Evolutionary conservation across 2,888 invertebrate genomes (phyloP).

Genomic region (Caenorhabditis japonica): DNA sequence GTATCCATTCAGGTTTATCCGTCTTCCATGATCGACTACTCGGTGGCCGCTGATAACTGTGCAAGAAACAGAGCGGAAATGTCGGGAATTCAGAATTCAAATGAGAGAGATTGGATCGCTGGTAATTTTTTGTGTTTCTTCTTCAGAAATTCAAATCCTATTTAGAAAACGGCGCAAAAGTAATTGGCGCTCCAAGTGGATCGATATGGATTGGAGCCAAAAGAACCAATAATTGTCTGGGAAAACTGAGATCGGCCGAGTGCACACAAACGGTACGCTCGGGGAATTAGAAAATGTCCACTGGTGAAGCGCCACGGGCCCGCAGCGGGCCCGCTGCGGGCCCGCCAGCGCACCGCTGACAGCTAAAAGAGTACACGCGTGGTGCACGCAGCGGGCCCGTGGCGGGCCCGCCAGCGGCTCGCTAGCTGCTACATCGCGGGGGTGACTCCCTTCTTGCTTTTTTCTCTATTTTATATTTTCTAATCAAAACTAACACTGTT

Average conservation of each 20-base stretch:
- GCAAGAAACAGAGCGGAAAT: constrained; percentile 7
- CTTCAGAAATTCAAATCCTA: background rate
- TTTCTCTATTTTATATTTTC: too few relatives aligned
- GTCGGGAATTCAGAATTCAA: constrained; percentile 23
- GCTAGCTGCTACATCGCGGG: too few relatives aligned
- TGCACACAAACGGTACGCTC: constrained; percentile 7
- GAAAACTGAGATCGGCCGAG: constrained; percentile 9
- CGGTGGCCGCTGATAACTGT: constrained; percentile 8
- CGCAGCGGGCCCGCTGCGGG: too few relatives aligned
- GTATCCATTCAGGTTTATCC: constrained; percentile 2
- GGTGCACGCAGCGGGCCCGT: too few relatives aligned
- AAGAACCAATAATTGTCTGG: constrained; percentile 8
- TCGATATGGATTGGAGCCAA: constrained; percentile 24
- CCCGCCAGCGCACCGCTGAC: too few relatives aligned
- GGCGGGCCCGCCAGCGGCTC: too few relatives aligned
- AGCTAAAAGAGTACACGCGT: too few relatives aligned
- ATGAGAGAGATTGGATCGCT: constrained; percentile 8
- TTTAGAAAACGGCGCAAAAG: constrained; percentile 3
- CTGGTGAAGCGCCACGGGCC: too few relatives aligned
- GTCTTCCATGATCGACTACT: constrained; percentile 2
- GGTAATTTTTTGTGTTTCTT: background rate
- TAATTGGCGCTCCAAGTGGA: constrained; percentile 4
- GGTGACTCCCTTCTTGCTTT: too few relatives aligned
- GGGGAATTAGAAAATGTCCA: too few relatives aligned
- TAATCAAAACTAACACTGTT: too few relatives aligned